Percentiles rank a stretch among this genome's conserved stretches.
phyloP scores from a whole-genome alignment of 2,888 invertebrate genomes.

The Theodoxus fluviatilis region DNA sequence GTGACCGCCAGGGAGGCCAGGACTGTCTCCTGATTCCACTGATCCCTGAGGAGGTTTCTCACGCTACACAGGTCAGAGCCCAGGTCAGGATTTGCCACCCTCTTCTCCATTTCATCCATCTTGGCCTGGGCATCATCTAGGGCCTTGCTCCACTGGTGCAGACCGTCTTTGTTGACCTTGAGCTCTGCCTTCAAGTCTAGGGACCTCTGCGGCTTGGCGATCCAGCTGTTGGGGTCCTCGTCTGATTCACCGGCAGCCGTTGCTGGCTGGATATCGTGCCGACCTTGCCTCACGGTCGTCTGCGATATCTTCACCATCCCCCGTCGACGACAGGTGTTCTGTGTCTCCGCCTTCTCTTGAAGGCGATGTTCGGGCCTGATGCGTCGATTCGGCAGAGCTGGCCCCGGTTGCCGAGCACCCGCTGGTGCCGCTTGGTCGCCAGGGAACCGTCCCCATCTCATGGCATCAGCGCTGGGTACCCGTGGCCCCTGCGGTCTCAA shows the following conservation, averaged over 20 bases:
- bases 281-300: too few species aligned
- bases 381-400: too few species aligned
- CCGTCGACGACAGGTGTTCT: too few species aligned
- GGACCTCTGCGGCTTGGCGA: slow-evolving; percentile 67
- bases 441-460: too few species aligned
- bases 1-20: slow-evolving; percentile 83
- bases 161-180: slow-evolving; percentile 65
- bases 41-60: slow-evolving; percentile 87
- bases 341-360: too few species aligned
- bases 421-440: too few species aligned
- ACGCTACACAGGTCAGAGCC: slow-evolving; percentile 91
- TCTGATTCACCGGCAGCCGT: slow-evolving; percentile 93
- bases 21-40: slow-evolving; percentile 86
- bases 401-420: too few species aligned
- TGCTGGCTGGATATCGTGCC: too few species aligned
- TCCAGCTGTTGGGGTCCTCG: slow-evolving; percentile 81
- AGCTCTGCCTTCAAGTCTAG: slow-evolving; percentile 69
- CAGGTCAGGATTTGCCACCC: slow-evolving; percentile 77
- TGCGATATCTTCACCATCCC: too few species aligned
- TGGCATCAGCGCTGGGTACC: too few species aligned
- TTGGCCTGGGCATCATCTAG: slow-evolving; percentile 66
- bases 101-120: slow-evolving; percentile 82
- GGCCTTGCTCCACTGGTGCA: slow-evolving; percentile 64
- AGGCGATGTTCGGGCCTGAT: too few species aligned
- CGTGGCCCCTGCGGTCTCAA: too few species aligned